Evolutionary conservation across 2,888 invertebrate genomes (phyloP).

Genomic region (Drosophila austrosaltans): DNA sequence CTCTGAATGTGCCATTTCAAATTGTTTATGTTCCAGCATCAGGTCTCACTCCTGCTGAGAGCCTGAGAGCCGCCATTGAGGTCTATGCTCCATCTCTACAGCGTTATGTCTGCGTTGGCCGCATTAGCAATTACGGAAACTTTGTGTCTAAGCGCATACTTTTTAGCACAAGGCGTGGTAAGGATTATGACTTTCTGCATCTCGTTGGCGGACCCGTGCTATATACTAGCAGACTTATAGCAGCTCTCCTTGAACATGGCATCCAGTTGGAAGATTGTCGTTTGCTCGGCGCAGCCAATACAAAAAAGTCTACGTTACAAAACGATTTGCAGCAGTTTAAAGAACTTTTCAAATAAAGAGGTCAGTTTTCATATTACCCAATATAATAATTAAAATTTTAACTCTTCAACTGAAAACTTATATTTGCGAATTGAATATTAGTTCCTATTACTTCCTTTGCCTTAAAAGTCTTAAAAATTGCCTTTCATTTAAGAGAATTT

Average conservation of each 20-base stretch:
- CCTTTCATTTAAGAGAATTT: too few species aligned
- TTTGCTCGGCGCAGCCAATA: slow-evolving; percentile 30
- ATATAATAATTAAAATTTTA: neutral
- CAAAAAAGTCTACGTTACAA: slow-evolving; percentile 22
- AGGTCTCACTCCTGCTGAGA: slow-evolving; percentile 87
- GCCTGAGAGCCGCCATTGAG: slow-evolving; percentile 88
- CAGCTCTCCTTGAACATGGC: slow-evolving; percentile 88
- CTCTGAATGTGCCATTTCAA: slow-evolving; percentile 88
- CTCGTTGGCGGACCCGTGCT: slow-evolving; percentile 89
- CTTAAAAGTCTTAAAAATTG: too few species aligned
- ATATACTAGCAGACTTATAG: slow-evolving; percentile 90
- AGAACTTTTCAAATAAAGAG: slow-evolving; percentile 74
- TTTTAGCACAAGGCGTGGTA: slow-evolving; percentile 87
- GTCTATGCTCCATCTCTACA: slow-evolving; percentile 88
- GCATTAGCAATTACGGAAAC: slow-evolving; percentile 88
- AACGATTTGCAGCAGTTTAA: slow-evolving; percentile 74
- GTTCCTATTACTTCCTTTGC: neutral
- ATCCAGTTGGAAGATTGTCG: slow-evolving; percentile 50
- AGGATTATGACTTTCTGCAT: slow-evolving; percentile 86
- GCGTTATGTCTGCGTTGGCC: slow-evolving; percentile 89
- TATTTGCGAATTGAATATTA: neutral
- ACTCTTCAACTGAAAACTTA: neutral
- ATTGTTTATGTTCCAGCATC: slow-evolving; percentile 86
- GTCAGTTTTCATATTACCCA: neutral
- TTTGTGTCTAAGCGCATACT: slow-evolving; percentile 91